Base-by-base conservation (phyloP, 2,888 invertebrate species). In the Selenia dentaria region DNA sequence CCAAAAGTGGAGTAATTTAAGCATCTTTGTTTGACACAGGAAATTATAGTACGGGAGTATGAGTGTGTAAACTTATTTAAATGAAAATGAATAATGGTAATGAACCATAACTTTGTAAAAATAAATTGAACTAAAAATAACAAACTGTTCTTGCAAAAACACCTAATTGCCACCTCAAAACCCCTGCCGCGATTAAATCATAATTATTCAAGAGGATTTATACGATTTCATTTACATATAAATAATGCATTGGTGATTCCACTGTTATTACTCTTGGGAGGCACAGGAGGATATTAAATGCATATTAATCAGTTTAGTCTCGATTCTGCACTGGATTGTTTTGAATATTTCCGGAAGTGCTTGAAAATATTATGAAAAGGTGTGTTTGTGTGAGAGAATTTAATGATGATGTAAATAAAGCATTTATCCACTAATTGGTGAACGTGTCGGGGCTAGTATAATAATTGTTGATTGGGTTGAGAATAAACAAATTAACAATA, bases 191-290 rank as follows among this genome's bases (percentile, higher is more conserved):
- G 42, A 36, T 41, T 50, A 26, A 50, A 58, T 46, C 44, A 42
- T 26, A 40, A 51, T 55, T 47, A 53, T 50, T 56, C 36, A 45
- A 28, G 13, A 64, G 67, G 62, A 64, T 68, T 62, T 67, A 68
- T 67, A 63, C 62, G 67, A 68, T 74, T 75, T 68, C 64, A 80
- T 83, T 81, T 71, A 68, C 80, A 80, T 77, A 76, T 74, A 77
- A 78, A 81, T 83, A 81, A 83, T 75, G 70, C 71, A 74, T 79
- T 64, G 68, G 62, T 74, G 74, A 83, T 82, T 75, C 62, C 67
- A 65, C 61, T 64, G 63, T 73, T 74, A 78, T 81, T 74, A 74
- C 77, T 74, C 73, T 46, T 18, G 76, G 74, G 81, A 69, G 59
- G 54, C 57, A 61, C 58, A 62, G 59, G 52, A 64, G 64, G 63